Evolutionary conservation across 2,888 invertebrate genomes (phyloP).

Genomic region (Schizaphis graminum): DNA sequence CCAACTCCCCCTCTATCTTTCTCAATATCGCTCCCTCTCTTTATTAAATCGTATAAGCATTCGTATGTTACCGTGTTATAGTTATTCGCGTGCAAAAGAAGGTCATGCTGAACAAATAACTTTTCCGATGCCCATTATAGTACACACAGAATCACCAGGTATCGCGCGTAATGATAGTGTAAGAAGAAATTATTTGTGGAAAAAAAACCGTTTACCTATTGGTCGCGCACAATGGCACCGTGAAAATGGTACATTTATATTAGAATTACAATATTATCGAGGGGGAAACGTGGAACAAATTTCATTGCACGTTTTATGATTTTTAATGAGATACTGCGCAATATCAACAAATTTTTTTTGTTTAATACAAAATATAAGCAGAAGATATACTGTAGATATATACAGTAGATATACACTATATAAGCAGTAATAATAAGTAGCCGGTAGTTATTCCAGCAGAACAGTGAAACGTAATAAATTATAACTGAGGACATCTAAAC

Average conservation of each 20-base stretch:
- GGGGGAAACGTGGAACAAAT: constrained; percentile 26
- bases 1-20: neutral
- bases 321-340: constrained; percentile 22
- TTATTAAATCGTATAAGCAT: neutral
- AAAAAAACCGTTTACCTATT: constrained; percentile 11
- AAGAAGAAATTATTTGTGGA: neutral
- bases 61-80: neutral
- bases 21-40: neutral
- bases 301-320: constrained; percentile 25
- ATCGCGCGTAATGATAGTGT: neutral
- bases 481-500: neutral
- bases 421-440: neutral
- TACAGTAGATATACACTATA: too few relatives aligned
- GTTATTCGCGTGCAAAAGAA: constrained; percentile 34
- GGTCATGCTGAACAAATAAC: constrained; percentile 50
- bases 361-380: neutral
- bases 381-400: too few relatives aligned
- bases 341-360: neutral
- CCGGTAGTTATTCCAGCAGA: neutral
- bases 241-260: constrained; percentile 26
- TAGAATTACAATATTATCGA: neutral
- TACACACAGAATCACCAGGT: neutral
- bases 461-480: neutral
- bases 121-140: neutral
- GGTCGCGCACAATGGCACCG: constrained; percentile 46